These are phyloP conservation scores for Cyanoderma ruficeps DNA, from an alignment of 2,113 vertebrate genomes.

Conservation along the genomic window DNA sequence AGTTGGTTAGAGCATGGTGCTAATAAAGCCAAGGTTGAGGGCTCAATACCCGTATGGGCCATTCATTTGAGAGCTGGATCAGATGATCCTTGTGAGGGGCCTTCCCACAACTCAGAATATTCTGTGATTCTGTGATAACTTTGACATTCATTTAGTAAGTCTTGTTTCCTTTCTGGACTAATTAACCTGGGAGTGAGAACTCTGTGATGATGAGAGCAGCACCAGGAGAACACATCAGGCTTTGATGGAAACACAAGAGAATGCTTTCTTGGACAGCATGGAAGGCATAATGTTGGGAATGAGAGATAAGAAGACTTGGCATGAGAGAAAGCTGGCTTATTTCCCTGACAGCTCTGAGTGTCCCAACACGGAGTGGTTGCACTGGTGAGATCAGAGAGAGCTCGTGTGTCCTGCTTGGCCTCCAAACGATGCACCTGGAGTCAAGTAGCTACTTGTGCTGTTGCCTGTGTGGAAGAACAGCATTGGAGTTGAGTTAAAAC, in stretches of 20 bases:
- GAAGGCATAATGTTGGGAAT: neutral
- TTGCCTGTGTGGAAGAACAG: neutral
- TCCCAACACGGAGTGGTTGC: neutral
- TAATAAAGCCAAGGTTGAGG: neutral
- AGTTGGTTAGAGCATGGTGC: neutral
- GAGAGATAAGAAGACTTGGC: neutral
- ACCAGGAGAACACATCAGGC: neutral
- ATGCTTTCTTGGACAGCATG: neutral
- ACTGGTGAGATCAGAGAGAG: neutral
- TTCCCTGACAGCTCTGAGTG: neutral
- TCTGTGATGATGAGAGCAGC: neutral
- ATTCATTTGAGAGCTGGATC: neutral
- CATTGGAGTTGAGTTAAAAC: neutral
- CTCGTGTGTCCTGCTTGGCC: accelerated
- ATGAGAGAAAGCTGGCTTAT: neutral
- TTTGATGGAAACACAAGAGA: neutral
- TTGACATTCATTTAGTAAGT: neutral
- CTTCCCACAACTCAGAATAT: neutral
- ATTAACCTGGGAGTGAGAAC: neutral
- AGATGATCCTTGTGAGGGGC: neutral
- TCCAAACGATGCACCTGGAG: accelerated
- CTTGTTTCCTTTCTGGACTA: neutral
- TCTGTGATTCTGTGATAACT: neutral
- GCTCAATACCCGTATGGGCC: neutral
- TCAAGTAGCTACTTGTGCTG: neutral